Conservation (phyloP, 2,888 invertebrate genomes). For the Ectropis crepuscularia region DNA sequence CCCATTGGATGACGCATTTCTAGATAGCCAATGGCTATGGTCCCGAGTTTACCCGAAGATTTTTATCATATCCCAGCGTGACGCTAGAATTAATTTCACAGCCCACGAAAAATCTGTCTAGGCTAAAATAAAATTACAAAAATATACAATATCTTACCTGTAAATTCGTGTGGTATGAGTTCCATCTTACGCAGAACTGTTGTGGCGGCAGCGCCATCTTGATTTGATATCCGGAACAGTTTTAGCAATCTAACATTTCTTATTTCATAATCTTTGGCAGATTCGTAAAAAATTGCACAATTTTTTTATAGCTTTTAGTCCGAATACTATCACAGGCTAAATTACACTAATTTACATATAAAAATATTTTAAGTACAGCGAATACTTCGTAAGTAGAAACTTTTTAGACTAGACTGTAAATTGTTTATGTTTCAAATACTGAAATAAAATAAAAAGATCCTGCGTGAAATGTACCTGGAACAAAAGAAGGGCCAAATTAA, state of each 20-base stretch:
- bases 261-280: constrained; percentile 63
- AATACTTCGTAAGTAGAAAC: constrained; percentile 76
- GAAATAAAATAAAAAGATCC: constrained; percentile 46
- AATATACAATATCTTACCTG: constrained; percentile 70
- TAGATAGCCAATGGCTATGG: too few relatives aligned
- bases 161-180: constrained; percentile 92
- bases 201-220: constrained; percentile 84
- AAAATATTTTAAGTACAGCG: constrained; percentile 69
- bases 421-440: constrained; percentile 63
- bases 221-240: constrained; percentile 39
- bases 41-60: too few relatives aligned
- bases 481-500: constrained; percentile 34
- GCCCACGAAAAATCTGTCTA: too few relatives aligned
- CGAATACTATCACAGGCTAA: constrained; percentile 45
- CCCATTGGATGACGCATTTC: too few relatives aligned
- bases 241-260: constrained; percentile 33
- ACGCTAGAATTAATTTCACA: too few relatives aligned
- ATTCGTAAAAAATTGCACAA: constrained; percentile 62
- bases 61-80: too few relatives aligned
- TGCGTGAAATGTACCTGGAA: constrained; percentile 58
- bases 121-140: too few relatives aligned
- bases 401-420: constrained; percentile 71
- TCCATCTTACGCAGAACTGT: constrained; percentile 92
- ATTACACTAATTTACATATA: constrained; percentile 49
- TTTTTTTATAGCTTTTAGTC: constrained; percentile 41